phyloP scores from a whole-genome alignment of 2,113 vertebrate species.

The Panurus biarmicus region DNA sequence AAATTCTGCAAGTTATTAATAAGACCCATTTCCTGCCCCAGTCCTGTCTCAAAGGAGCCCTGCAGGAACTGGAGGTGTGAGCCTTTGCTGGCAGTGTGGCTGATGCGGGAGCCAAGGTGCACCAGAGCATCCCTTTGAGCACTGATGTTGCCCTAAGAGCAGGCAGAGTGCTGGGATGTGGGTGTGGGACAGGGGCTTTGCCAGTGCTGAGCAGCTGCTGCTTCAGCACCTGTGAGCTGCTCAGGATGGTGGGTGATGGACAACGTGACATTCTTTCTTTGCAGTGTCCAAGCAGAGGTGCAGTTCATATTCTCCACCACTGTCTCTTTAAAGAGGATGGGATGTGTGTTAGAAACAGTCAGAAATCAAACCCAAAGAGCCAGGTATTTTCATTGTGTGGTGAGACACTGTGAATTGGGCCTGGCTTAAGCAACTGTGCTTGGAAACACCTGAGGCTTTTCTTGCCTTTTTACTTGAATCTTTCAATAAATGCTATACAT shows the following conservation, averaged over 20 bases:
- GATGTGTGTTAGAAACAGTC: fast-evolving
- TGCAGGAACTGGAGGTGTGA: fast-evolving
- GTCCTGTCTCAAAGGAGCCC: not conserved
- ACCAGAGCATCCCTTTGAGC: fast-evolving
- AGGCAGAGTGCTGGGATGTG: fast-evolving
- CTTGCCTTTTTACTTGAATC: not conserved
- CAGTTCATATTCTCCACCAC: not conserved
- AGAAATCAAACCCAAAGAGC: not conserved
- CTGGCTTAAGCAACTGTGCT: not conserved
- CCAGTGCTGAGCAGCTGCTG: not conserved
- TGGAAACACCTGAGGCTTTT: not conserved
- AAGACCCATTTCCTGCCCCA: not conserved
- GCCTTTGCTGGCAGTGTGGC: not conserved
- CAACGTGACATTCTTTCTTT: fast-evolving
- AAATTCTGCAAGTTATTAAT: not conserved
- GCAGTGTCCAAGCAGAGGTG: not conserved
- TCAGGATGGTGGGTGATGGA: fast-evolving
- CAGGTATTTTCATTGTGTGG: not conserved
- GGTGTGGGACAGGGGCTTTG: fast-evolving
- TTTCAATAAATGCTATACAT: not conserved
- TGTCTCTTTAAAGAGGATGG: too few relatives aligned
- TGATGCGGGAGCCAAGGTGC: not conserved
- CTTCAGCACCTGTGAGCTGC: not conserved
- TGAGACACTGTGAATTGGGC: fast-evolving
- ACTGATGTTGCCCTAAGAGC: fast-evolving